Conservation (phyloP, 2,113 vertebrate genomes). For the Sigmodon hispidus region DNA sequence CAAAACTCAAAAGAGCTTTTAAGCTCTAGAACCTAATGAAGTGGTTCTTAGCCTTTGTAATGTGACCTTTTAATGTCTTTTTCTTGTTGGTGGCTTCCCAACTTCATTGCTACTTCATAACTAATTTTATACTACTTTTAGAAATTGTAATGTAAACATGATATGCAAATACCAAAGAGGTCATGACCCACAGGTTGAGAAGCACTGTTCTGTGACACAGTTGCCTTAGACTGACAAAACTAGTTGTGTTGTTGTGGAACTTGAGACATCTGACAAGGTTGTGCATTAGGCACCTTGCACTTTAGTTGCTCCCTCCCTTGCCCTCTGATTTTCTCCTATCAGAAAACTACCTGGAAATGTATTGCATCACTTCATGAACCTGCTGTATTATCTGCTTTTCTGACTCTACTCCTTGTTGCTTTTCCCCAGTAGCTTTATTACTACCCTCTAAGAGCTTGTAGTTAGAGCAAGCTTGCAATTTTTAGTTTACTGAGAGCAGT, state of each 20-base stretch:
- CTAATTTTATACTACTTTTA: background rate
- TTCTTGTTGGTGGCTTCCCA: background rate
- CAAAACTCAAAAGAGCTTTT: background rate
- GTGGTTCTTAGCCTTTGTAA: background rate
- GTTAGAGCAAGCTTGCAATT: background rate
- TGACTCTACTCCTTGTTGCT: background rate
- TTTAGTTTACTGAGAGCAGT: constrained; percentile 13
- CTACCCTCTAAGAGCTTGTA: background rate
- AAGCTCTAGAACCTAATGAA: background rate
- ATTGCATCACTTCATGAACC: background rate
- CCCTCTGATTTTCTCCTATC: constrained; percentile 10
- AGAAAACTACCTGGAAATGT: background rate
- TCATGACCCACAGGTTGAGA: background rate
- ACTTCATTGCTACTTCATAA: background rate
- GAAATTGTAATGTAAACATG: background rate
- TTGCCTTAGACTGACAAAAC: background rate
- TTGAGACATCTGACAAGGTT: constrained; percentile 12
- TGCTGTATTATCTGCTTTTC: background rate
- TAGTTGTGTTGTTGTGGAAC: background rate
- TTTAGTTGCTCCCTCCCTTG: background rate
- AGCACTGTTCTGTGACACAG: background rate
- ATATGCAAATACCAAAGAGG: background rate
- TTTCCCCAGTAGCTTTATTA: background rate
- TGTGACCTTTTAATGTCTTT: background rate
- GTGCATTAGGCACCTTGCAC: background rate